These are phyloP conservation scores for Anastrepha ludens DNA, from an alignment of 1,140 invertebrate species.

Conservation along the genomic window DNA sequence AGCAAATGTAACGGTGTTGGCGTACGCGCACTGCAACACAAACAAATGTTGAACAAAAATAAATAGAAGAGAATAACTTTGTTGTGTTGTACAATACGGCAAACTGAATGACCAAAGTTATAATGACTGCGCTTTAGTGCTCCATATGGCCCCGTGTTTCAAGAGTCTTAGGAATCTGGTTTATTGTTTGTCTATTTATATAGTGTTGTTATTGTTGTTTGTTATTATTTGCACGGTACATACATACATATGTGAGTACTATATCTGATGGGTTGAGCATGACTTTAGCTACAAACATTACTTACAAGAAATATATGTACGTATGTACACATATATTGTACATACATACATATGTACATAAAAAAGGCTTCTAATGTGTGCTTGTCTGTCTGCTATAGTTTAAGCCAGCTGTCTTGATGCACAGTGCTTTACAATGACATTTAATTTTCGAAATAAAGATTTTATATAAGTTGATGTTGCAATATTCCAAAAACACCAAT, in stretches of 20 bases:
- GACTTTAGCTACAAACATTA: too few relatives aligned
- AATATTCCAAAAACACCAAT: too few relatives aligned
- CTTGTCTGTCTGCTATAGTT: background rate
- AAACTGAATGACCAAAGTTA: conserved; percentile 3
- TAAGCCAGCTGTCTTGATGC: background rate
- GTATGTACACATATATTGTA: too few relatives aligned
- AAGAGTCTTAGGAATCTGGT: conserved; percentile 15
- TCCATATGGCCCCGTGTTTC: conserved; percentile 21
- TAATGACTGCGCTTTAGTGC: background rate
- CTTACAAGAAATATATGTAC: too few relatives aligned
- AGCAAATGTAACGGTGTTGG: conserved; percentile 26
- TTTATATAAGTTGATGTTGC: too few relatives aligned
- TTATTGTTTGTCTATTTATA: conserved; percentile 32
- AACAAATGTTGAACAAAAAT: conserved; percentile 10
- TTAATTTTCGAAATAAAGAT: too few relatives aligned
- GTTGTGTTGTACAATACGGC: background rate
- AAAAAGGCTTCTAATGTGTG: background rate
- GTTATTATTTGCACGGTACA: background rate
- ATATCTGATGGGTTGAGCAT: background rate
- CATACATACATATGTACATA: too few relatives aligned
- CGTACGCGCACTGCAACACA: background rate
- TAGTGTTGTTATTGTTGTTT: conserved; percentile 21
- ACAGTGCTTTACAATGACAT: background rate
- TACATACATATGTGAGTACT: background rate
- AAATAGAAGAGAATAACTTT: conserved; percentile 11